A percentile compares a stretch with the other conserved stretches of the same genome.
These are phyloP conservation scores for Phalacrocorax carbo DNA, from an alignment of 2,113 vertebrate genomes.

Conservation along the genomic window DNA sequence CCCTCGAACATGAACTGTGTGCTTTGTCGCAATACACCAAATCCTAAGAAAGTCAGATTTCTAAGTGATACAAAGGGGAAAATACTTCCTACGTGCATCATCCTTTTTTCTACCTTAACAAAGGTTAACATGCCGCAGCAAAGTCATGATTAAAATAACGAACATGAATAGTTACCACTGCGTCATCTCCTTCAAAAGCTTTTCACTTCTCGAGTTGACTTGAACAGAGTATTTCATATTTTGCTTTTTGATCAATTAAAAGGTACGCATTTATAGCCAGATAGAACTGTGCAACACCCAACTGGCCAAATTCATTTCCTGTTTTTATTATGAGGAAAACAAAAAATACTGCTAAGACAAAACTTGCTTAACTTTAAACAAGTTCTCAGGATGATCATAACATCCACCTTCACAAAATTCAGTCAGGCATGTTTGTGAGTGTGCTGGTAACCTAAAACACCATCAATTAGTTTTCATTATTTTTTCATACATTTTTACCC, in stretches of 20 bases:
- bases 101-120: not conserved
- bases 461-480: not conserved
- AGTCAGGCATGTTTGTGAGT: fast-evolving
- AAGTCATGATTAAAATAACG: not conserved
- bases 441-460: not conserved
- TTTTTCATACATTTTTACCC: not conserved
- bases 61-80: not conserved
- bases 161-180: not conserved
- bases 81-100: not conserved
- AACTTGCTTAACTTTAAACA: not conserved
- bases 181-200: not conserved
- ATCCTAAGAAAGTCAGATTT: not conserved
- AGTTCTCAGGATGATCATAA: not conserved
- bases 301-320: not conserved
- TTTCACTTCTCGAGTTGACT: not conserved
- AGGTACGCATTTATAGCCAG: not conserved
- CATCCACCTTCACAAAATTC: not conserved
- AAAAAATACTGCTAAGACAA: not conserved
- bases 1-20: not conserved
- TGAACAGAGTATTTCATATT: not conserved
- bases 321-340: not conserved
- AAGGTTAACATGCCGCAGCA: not conserved
- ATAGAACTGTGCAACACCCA: not conserved
- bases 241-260: not conserved
- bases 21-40: not conserved